Conservation (phyloP, 1,140 invertebrate species). For the Aphelenchoides fujianensis region DNA sequence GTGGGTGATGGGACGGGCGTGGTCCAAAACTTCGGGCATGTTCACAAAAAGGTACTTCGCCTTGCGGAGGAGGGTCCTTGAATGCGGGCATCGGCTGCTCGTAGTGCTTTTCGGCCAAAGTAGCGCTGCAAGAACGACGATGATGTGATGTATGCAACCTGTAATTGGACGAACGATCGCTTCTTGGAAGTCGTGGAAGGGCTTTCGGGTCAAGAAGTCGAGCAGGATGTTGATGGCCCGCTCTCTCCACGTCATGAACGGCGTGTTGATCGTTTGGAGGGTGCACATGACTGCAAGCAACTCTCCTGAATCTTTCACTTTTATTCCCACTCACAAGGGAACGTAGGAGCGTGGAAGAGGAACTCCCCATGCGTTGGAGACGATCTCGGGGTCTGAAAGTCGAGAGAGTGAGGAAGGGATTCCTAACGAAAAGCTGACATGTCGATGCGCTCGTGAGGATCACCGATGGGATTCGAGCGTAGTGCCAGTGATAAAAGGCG, state of each 20-base stretch:
- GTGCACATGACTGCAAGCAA: neutral
- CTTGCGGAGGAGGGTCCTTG: slow-evolving; percentile 12
- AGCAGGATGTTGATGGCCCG: neutral
- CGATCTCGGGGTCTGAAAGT: neutral
- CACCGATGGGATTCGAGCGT: neutral
- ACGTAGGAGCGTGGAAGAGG: neutral
- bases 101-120: slow-evolving; percentile 7
- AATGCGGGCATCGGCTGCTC: neutral
- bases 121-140: neutral
- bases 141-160: neutral
- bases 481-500: neutral
- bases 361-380: neutral
- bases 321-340: no score
- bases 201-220: neutral
- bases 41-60: slow-evolving; percentile 25
- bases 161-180: neutral
- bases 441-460: neutral
- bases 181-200: neutral
- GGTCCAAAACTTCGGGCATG: slow-evolving; percentile 8
- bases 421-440: no score
- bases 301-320: no score
- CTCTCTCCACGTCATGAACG: neutral
- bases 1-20: slow-evolving; percentile 22
- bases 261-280: neutral
- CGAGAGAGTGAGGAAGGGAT: no score